phyloP scores from a whole-genome alignment of 2,113 vertebrate species.

The Anhinga rufa region DNA sequence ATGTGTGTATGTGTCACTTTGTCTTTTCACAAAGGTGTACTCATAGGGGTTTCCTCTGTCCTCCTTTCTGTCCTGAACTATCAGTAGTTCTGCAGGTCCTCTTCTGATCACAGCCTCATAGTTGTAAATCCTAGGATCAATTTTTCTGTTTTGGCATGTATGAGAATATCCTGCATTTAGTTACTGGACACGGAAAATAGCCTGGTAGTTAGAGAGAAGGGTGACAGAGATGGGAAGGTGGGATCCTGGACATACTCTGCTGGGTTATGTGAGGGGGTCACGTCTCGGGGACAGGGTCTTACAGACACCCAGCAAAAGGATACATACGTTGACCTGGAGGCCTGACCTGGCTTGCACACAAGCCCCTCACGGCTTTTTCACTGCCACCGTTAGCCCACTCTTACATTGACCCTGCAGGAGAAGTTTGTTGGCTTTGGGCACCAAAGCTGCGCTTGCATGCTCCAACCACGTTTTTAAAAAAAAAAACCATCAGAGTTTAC shows the following conservation, averaged over 20 bases:
- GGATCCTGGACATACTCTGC: neutral
- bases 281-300: neutral
- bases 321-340: neutral
- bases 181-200: neutral
- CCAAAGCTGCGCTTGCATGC: neutral
- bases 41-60: neutral
- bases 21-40: neutral
- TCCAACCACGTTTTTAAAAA: neutral
- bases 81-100: neutral
- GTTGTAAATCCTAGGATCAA: neutral
- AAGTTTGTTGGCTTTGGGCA: neutral
- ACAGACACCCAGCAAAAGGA: neutral
- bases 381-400: neutral
- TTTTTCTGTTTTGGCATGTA: neutral
- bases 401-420: neutral
- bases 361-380: neutral
- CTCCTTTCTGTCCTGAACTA: neutral
- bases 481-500: neutral
- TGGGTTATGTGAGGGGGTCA: neutral
- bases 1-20: neutral
- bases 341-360: neutral
- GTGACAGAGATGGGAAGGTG: neutral
- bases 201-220: neutral
- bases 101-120: neutral
- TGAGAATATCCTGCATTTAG: neutral